These are phyloP conservation scores for Xiphorhynchus elegans DNA, from an alignment of 2,113 vertebrate genomes.

Conservation along the genomic window DNA sequence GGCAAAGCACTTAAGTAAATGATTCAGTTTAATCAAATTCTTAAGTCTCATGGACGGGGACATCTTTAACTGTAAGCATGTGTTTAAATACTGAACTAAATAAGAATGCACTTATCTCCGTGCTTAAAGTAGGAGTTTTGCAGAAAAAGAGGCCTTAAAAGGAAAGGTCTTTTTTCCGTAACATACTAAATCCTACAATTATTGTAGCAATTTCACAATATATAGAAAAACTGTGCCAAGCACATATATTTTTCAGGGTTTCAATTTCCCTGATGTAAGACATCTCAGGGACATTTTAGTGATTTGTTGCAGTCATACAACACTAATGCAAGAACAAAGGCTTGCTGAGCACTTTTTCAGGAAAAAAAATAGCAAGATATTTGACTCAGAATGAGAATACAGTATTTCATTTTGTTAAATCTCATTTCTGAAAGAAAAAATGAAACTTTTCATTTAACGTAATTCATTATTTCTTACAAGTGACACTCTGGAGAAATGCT, in stretches of 20 bases:
- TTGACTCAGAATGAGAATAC: background rate
- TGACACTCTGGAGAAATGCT: background rate
- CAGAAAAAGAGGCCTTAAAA: background rate
- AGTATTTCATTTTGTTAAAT: background rate
- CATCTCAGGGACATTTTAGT: slow-evolving; percentile 61
- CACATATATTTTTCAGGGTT: slow-evolving; percentile 49
- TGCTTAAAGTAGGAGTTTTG: background rate
- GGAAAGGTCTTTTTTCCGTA: background rate
- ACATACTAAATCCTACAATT: background rate
- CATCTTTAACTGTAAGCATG: background rate
- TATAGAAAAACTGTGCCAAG: background rate
- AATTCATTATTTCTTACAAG: slow-evolving; percentile 18
- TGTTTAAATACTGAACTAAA: slow-evolving; percentile 22
- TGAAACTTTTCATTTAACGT: background rate
- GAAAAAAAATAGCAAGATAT: background rate
- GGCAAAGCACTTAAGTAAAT: background rate
- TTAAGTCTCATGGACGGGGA: background rate
- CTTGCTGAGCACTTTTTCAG: background rate
- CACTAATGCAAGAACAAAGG: slow-evolving; percentile 27
- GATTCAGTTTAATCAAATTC: background rate
- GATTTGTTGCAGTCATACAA: slow-evolving; percentile 49
- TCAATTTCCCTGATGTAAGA: slow-evolving; percentile 45
- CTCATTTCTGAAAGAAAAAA: background rate
- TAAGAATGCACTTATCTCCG: background rate
- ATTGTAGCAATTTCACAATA: slow-evolving; percentile 23